phyloP scores from a whole-genome alignment of 2,797 vertebrate genomes.

The Acipenser transmontanus region DNA sequence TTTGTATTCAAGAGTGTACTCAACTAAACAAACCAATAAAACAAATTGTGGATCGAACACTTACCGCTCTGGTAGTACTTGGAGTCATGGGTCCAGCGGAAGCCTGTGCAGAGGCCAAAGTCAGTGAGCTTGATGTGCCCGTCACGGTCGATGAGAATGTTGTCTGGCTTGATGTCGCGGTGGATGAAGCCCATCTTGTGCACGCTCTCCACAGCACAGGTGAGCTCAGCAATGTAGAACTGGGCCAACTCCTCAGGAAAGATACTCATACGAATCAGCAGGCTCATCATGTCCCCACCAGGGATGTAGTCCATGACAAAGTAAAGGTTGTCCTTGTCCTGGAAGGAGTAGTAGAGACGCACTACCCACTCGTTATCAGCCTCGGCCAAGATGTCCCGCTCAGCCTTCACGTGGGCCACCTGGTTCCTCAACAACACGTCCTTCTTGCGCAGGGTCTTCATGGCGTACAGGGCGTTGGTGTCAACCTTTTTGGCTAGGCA shows the following conservation, averaged over 20 bases:
- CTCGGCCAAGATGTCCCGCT: slow-evolving; percentile 93
- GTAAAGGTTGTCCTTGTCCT: slow-evolving; percentile 95
- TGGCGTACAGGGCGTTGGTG: slow-evolving; percentile 88
- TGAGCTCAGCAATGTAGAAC: slow-evolving; percentile 95
- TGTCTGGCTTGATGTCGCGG: slow-evolving; percentile 96
- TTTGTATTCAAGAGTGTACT: too few relatives aligned
- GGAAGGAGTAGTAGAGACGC: slow-evolving; percentile 95
- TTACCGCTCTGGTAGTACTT: slow-evolving; percentile 98
- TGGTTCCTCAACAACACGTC: slow-evolving; percentile 93
- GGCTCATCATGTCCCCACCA: slow-evolving; percentile 98
- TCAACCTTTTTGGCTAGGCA: slow-evolving; percentile 91
- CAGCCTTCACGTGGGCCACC: slow-evolving; percentile 95
- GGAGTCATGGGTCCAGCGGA: slow-evolving; percentile 97
- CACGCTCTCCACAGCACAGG: slow-evolving; percentile 92
- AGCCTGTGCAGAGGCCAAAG: slow-evolving; percentile 95
- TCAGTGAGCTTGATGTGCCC: slow-evolving; percentile 97
- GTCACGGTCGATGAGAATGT: slow-evolving; percentile 94
- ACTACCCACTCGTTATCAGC: slow-evolving; percentile 98
- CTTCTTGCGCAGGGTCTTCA: slow-evolving; percentile 95
- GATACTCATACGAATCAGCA: slow-evolving; percentile 89
- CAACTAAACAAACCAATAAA: too few relatives aligned
- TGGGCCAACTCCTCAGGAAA: slow-evolving; percentile 90
- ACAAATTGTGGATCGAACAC: slow-evolving; percentile 25
- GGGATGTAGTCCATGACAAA: slow-evolving; percentile 99
- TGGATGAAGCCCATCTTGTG: slow-evolving; percentile 99